Base-by-base conservation (phyloP, 2,797 vertebrate genomes). In the Lepilemur septentrionalis region DNA sequence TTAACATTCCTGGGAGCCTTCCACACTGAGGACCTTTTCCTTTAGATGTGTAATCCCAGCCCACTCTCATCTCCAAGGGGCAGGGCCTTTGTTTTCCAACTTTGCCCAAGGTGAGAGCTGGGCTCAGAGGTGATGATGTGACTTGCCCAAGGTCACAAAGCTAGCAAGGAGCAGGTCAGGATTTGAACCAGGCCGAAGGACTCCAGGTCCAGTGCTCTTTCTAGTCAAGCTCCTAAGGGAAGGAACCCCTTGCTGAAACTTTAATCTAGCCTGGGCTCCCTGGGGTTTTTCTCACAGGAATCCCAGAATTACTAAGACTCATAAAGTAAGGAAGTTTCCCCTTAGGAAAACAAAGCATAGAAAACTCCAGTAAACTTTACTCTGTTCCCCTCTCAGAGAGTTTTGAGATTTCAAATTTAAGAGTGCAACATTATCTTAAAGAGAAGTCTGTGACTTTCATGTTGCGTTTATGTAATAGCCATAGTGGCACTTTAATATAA, bases 351-450 rank as follows among this genome's bases (percentile, higher is more conserved):
- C 35, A 82, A 67, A 80, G 43, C 43, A 10, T 9, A 52, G 78
- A 79, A 59, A 38, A 35, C 63, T 14, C 75, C 25, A 55, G 35
- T 46, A 57, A 94, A 38, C 43, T 67, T 41, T 30, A 52, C n/a
- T 48, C 63, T 67, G 32, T 22, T 32, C 61, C 14, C 20, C 15
- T 73, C 12, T 25, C 3, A 20, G 85, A 89, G 30, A 35, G 15
- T 14, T 93, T 65, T 28, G 32, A 87, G 63, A 38, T 80, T 85
- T 83, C 46, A 61, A 72, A 70, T 84, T 79, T 43, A 83, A 73
- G 76, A 30, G 41, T 28, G 32, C 4, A 1, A 3, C 7, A 75
- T 72, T 18, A 20, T 6, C 25, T 59, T 76, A 65, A 32, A 85
- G 59, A 85, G n/a, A 46, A 46, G 20, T 14, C 59, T 67, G 73